Conservation (phyloP, 2,797 vertebrate genomes). For the Lepilemur ruficaudatus region DNA sequence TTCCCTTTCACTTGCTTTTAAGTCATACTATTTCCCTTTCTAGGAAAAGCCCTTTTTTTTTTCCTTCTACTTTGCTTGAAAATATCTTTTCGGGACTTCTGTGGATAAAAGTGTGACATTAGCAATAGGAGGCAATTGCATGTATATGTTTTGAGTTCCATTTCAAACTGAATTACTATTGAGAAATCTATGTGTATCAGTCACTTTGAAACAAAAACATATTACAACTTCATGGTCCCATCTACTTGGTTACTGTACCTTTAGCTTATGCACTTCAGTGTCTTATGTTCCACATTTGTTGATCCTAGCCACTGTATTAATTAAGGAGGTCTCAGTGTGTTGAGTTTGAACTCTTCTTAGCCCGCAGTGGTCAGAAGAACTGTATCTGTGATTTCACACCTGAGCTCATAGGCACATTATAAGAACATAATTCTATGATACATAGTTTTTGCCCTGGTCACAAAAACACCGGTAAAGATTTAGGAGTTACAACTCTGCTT, state of each 20-base stretch:
- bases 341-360: neutral
- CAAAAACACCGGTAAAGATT: neutral
- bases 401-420: neutral
- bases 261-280: neutral
- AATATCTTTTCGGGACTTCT: neutral
- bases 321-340: neutral
- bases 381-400: neutral
- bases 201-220: neutral
- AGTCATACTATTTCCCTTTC: neutral
- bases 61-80: neutral
- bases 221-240: neutral
- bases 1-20: conserved; percentile 32
- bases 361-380: neutral
- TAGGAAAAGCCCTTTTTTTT: neutral
- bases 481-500: neutral
- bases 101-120: neutral
- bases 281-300: neutral
- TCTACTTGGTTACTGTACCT: neutral
- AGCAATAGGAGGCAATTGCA: neutral
- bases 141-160: neutral
- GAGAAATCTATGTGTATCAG: neutral
- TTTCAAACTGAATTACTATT: neutral
- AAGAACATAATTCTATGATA: neutral
- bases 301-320: neutral
- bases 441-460: neutral